Conservation (phyloP, 2,113 vertebrate genomes). For the Echinops telfairi region DNA sequence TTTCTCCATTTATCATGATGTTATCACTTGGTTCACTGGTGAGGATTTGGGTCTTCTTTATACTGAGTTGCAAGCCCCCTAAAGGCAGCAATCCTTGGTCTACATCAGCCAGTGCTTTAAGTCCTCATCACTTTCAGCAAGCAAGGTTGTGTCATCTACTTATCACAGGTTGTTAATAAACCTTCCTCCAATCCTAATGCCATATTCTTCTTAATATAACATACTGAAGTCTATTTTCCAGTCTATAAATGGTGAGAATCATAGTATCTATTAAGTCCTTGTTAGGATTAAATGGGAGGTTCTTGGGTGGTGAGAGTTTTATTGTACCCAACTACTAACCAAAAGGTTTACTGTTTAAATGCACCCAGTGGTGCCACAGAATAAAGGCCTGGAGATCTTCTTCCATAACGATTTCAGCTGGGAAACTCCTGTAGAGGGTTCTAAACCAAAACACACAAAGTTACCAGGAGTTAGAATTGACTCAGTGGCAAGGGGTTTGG, state of each 20-base stretch:
- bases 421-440: background rate
- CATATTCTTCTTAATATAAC: no score
- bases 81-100: no score
- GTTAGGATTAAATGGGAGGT: background rate
- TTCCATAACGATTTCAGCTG: background rate
- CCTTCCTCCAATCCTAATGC: no score
- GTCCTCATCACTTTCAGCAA: no score
- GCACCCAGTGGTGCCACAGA: background rate
- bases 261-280: background rate
- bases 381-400: background rate
- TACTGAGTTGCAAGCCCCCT: no score
- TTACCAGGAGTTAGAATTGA: background rate
- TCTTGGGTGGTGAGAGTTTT: background rate
- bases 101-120: no score
- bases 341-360: background rate
- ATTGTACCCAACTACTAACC: background rate
- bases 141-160: no score
- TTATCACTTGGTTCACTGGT: no score
- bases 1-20: no score
- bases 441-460: background rate
- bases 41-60: no score
- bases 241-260: background rate
- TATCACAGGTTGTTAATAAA: no score
- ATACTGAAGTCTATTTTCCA: no score
- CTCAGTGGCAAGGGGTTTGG: background rate